Evolutionary conservation across 2,888 invertebrate genomes (phyloP), one percentile per base, ranked within the genome.

Genomic region (Siphlonurus alternatus): DNA sequence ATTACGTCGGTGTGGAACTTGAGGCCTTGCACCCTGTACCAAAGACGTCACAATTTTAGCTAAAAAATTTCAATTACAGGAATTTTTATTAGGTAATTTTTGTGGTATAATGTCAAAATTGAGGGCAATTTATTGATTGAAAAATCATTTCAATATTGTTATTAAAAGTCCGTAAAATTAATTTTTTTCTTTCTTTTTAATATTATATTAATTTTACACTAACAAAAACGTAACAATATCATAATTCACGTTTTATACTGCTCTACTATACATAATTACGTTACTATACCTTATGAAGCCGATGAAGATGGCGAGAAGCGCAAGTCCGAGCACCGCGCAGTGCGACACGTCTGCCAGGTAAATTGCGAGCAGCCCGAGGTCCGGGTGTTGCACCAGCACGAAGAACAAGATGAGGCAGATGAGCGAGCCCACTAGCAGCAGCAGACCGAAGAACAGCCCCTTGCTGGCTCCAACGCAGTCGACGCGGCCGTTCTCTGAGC

Each of bases 371-470:
- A 92, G 82, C 70, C 87, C 86, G 74, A 91, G 82, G 73, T 89
- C 84, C 66, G 86, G 85, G 75, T 92, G 88, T 75, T 89, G 89
- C 70, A 94, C 89, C 72, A 96, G 83, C 69, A 96, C 94, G 80
- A 95, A 95, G 87, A 95, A 96, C 69, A 95, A 83, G 72, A 96
- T 94, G 75, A 96, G 81, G 77, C 93, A 93, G 76, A 94, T 94
- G 70, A 94, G 81, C 23, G 93, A 91, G 65, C 89, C 91, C 69
- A 94, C 93, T 71, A 94, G 81, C 68, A 93, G 83, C 66, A 94
- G 82, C 63, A 94, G 82, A 71, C 94, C 94, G 76, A 92, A 89
- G 83, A 94, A 94, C 63, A 94, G 83, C 69, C 93, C 93, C 75
- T 92, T 92, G 73, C 93, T 93, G 25, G 96, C 93, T 24, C 95